Evolutionary conservation across 2,113 vertebrate genomes (phyloP).

Genomic region (Amphiprion percula): DNA sequence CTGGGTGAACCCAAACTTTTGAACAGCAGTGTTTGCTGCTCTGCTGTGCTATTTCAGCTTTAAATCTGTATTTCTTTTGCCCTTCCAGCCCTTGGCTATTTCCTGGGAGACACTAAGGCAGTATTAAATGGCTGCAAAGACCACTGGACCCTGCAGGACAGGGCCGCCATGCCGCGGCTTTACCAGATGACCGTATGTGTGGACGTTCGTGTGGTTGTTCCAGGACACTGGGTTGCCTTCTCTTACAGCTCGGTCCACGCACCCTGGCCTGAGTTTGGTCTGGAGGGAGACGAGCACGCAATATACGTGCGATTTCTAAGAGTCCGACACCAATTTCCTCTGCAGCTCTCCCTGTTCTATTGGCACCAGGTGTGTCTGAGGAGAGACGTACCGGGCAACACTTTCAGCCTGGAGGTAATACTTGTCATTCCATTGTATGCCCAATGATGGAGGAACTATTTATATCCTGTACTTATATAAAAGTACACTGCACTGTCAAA

Average conservation of each 20-base stretch:
- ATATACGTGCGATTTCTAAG: conserved; percentile 82
- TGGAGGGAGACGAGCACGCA: conserved; percentile 76
- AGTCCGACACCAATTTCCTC: conserved; percentile 77
- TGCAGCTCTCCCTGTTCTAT: conserved; percentile 32
- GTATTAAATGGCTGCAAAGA: conserved; percentile 77
- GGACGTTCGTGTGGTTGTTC: conserved; percentile 71
- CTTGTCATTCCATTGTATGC: background rate
- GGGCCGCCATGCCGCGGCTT: conserved; percentile 59
- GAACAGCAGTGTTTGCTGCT: no score
- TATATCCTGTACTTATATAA: no score
- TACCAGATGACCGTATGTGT: conserved; percentile 80
- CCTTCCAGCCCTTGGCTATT: conserved; percentile 58
- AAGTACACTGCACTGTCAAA: no score
- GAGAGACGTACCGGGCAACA: conserved; percentile 53
- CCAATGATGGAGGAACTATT: background rate
- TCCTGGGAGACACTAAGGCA: conserved; percentile 80
- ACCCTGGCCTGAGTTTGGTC: conserved; percentile 69
- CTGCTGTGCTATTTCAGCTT: background rate
- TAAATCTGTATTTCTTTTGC: background rate
- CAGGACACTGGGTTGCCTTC: conserved; percentile 82
- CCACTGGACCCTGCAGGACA: conserved; percentile 81
- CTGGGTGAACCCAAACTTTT: no score
- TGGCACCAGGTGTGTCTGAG: conserved; percentile 84
- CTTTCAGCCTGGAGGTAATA: conserved; percentile 79
- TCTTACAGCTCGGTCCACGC: conserved; percentile 72